Percentiles rank a stretch among this genome's conserved stretches.
These are phyloP conservation scores for Eclectus roratus DNA, from an alignment of 2,113 vertebrate species.

Conservation along the genomic window DNA sequence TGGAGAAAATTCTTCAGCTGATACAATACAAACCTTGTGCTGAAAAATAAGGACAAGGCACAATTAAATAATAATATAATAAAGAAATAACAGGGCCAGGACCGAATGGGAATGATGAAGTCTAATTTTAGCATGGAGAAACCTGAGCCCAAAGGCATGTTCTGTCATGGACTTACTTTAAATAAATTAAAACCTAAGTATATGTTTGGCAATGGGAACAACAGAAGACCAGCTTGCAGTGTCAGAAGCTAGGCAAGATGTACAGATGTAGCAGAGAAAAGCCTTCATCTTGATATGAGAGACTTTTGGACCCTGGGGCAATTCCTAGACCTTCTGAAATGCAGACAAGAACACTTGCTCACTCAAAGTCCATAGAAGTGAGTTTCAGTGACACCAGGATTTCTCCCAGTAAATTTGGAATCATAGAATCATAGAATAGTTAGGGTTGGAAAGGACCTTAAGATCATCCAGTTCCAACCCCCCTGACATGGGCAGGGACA, in stretches of 20 bases:
- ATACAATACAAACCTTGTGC: constrained; percentile 87
- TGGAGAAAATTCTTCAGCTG: constrained; percentile 82
- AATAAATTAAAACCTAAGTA: not conserved
- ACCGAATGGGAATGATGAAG: not conserved
- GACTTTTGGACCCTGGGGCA: not conserved
- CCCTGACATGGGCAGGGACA: too few relatives aligned
- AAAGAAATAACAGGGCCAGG: not conserved
- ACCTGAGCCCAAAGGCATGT: not conserved
- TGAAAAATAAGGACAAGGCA: constrained; percentile 58
- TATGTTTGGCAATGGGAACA: not conserved
- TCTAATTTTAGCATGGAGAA: not conserved
- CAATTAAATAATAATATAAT: not conserved
- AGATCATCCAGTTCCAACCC: too few relatives aligned
- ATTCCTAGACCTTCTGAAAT: not conserved
- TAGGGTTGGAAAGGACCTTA: too few relatives aligned
- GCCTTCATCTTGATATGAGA: not conserved
- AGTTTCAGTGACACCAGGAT: not conserved
- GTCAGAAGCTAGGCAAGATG: not conserved
- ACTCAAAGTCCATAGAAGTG: not conserved
- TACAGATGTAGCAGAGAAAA: not conserved
- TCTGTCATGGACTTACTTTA: not conserved
- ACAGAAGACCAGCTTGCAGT: not conserved
- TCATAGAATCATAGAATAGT: not conserved
- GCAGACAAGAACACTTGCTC: not conserved
- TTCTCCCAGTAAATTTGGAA: not conserved